Percentiles rank a stretch among this genome's conserved stretches.
Conservation (phyloP, 2,888 invertebrate genomes). For the Tipula helvola region DNA sequence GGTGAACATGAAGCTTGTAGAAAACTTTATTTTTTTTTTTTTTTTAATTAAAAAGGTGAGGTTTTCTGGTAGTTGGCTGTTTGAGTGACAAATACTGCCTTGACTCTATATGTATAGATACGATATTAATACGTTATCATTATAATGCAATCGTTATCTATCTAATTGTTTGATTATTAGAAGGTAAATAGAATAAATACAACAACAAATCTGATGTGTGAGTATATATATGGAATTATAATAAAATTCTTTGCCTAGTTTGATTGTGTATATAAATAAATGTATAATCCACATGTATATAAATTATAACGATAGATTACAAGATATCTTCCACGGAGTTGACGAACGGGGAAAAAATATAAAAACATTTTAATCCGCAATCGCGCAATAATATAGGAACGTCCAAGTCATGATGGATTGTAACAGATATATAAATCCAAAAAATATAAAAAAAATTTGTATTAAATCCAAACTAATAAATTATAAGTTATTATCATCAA, state of each 20-base stretch:
- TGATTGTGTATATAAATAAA: background rate
- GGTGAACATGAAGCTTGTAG: background rate
- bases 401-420: background rate
- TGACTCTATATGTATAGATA: background rate
- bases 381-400: background rate
- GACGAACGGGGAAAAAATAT: background rate
- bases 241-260: background rate
- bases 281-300: background rate
- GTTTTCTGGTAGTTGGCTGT: background rate
- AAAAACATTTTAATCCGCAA: background rate
- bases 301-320: background rate
- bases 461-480: background rate
- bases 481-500: background rate
- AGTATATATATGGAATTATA: background rate
- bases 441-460: background rate
- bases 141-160: slow-evolving; percentile 4
- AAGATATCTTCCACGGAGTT: background rate
- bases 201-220: background rate
- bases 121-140: background rate
- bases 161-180: background rate
- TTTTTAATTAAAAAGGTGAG: background rate
- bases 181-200: background rate
- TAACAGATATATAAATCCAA: background rate
- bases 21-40: background rate
- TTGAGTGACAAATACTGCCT: background rate